These are phyloP conservation scores for Labia minor DNA, from an alignment of 2,888 invertebrate genomes.

Conservation along the genomic window DNA sequence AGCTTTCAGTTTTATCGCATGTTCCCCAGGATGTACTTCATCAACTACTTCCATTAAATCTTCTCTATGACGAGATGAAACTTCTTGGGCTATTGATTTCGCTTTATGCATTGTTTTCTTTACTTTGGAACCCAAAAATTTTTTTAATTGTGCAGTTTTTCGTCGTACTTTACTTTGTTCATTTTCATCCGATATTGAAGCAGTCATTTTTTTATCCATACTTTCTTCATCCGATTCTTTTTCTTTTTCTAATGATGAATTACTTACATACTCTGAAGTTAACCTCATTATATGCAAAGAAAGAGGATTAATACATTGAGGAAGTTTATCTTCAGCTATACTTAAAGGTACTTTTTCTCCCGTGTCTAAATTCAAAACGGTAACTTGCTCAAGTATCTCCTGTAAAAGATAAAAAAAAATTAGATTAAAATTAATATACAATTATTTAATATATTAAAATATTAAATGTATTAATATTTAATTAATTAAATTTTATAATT, in stretches of 20 bases:
- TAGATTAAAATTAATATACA: background rate
- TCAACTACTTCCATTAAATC: conserved; percentile 76
- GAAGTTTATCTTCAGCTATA: conserved; percentile 85
- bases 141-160: conserved; percentile 49
- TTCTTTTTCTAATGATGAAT: conserved; percentile 49
- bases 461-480: no score
- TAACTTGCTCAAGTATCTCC: conserved; percentile 85
- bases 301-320: conserved; percentile 84
- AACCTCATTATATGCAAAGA: conserved; percentile 89
- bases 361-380: conserved; percentile 47
- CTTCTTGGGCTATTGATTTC: conserved; percentile 74
- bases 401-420: conserved; percentile 29
- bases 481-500: no score
- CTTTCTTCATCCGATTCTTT: conserved; percentile 71
- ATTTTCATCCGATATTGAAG: conserved; percentile 42
- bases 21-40: conserved; percentile 57
- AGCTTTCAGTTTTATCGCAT: conserved; percentile 78
- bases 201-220: conserved; percentile 49
- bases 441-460: no score
- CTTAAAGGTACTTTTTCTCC: conserved; percentile 90
- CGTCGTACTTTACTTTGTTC: conserved; percentile 41
- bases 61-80: conserved; percentile 71
- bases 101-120: conserved; percentile 86
- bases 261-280: conserved; percentile 80
- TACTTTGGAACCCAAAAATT: conserved; percentile 78